Evolutionary conservation across 2,888 invertebrate species (phyloP).

Genomic region (Dermolepida albohirtum): DNA sequence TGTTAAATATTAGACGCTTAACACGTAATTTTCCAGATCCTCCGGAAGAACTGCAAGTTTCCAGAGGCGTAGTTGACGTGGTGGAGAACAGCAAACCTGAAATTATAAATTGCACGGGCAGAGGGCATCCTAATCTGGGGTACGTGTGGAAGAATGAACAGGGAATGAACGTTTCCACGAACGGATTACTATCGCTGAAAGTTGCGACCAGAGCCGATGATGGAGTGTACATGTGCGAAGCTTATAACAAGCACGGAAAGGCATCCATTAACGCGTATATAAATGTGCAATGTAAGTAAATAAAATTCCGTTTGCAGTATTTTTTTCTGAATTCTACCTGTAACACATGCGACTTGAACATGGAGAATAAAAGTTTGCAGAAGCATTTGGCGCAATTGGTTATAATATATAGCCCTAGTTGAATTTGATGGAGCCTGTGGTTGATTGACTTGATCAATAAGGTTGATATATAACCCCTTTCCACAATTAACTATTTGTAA

Average conservation of each 20-base stretch:
- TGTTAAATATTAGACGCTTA: background rate
- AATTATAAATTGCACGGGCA: constrained; percentile 70
- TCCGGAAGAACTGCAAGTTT: constrained; percentile 87
- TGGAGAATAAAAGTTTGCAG: no score
- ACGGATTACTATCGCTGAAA: constrained; percentile 71
- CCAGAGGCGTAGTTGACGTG: constrained; percentile 68
- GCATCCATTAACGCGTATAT: constrained; percentile 76
- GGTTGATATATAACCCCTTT: no score
- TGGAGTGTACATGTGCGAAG: constrained; percentile 84
- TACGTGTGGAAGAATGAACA: constrained; percentile 79
- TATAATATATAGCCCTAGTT: no score
- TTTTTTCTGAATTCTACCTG: no score
- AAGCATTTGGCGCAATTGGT: no score
- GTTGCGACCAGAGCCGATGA: constrained; percentile 77
- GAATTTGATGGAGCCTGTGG: no score
- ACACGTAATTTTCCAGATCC: constrained; percentile 69
- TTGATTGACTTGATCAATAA: no score
- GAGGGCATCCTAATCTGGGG: constrained; percentile 77
- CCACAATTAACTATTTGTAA: no score
- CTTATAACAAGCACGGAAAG: constrained; percentile 83
- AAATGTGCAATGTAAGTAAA: constrained; percentile 85
- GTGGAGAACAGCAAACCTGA: constrained; percentile 70
- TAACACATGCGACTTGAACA: no score
- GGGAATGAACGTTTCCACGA: constrained; percentile 65
- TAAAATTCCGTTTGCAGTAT: background rate